Conservation (phyloP, 2,113 vertebrate genomes). For the Lonchura striata region DNA sequence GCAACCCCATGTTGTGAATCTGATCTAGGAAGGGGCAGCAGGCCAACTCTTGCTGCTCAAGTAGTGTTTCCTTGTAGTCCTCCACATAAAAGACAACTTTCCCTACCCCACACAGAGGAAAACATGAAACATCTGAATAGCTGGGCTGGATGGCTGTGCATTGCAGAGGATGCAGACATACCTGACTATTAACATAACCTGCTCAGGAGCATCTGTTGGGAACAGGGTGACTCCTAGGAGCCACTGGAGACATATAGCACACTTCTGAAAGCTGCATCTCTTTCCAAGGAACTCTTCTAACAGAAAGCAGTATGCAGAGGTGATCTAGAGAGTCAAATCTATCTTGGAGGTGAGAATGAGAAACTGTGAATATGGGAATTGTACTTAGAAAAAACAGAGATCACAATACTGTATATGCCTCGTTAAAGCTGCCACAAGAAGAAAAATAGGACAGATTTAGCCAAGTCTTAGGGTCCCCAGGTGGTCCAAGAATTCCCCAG, state of each 20-base stretch:
- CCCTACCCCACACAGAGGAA: background rate
- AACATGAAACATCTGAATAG: background rate
- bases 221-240: background rate
- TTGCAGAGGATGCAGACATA: background rate
- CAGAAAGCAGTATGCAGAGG: background rate
- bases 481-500: background rate
- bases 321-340: background rate
- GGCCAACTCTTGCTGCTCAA: background rate
- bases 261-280: background rate
- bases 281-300: background rate
- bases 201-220: background rate
- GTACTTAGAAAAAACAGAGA: background rate
- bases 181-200: background rate
- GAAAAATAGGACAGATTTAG: background rate
- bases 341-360: background rate
- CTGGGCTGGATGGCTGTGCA: no score
- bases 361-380: background rate
- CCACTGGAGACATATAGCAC: background rate
- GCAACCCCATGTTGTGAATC: fast-evolving
- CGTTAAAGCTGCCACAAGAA: background rate
- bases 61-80: background rate
- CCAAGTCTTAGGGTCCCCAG: background rate
- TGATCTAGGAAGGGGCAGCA: no score
- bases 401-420: background rate
- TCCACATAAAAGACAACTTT: background rate